phyloP scores from a whole-genome alignment of 2,797 vertebrate species.

The Sebastes wilsoni region DNA sequence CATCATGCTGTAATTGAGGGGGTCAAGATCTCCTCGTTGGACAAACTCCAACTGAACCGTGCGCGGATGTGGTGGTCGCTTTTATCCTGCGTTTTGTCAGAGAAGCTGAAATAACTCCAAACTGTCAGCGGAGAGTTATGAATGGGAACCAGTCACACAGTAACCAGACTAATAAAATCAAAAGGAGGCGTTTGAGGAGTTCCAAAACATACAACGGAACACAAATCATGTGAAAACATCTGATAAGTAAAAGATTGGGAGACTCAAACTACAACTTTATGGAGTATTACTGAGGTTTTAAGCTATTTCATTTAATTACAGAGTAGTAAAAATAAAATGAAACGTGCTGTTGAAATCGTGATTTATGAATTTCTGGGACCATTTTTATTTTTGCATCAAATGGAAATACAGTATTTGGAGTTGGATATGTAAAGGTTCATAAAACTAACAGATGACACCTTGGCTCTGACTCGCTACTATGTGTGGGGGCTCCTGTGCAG shows the following conservation, averaged over 20 bases:
- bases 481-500: constrained; percentile 58
- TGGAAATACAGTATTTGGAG: constrained; percentile 48
- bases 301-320: background rate
- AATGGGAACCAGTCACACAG: constrained; percentile 37
- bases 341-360: constrained; percentile 12
- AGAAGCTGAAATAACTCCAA: constrained; percentile 70
- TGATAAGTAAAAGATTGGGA: constrained; percentile 15
- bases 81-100: constrained; percentile 75
- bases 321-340: constrained; percentile 17
- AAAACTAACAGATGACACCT: constrained; percentile 65
- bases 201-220: constrained; percentile 11
- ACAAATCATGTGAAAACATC: constrained; percentile 11
- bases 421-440: constrained; percentile 46
- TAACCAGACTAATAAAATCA: constrained; percentile 13
- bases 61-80: constrained; percentile 58
- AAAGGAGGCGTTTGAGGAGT: constrained; percentile 12
- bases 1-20: constrained; percentile 76
- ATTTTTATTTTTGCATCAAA: constrained; percentile 25
- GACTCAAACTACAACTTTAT: background rate
- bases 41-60: constrained; percentile 75
- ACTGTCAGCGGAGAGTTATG: constrained; percentile 72
- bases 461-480: constrained; percentile 30
- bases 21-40: constrained; percentile 77
- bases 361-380: constrained; percentile 18
- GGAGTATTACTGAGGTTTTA: constrained; percentile 16